Evolutionary conservation across 2,113 vertebrate genomes (phyloP), one percentile per base, ranked within the genome.

Genomic region (Leucosticte australis): DNA sequence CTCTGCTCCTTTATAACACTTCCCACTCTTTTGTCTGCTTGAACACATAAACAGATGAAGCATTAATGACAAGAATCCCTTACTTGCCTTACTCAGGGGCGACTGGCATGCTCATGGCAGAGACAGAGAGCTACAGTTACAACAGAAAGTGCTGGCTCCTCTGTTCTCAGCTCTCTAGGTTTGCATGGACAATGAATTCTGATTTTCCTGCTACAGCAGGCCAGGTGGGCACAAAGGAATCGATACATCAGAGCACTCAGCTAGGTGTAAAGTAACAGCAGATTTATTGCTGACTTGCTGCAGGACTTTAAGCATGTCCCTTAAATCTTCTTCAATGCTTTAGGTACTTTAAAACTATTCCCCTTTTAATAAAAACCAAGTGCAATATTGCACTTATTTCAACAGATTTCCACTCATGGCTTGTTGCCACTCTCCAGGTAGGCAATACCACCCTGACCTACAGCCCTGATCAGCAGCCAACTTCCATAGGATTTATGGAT

Each of bases 231-330:
- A 63, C 1, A 1, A 57, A 89, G 55, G 49, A 83, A 95, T 82
- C 4, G 0, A 97, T 69, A 80, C 28, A 21, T 64, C 42, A 50
- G 47, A 80, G 46, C 80, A 63, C 71, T 53, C 53, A 35, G 56
- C 64, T 31, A 81, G 52, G 63, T 47, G 30, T 80, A 24, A 91
- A 87, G 59, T 28, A 92, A 80, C 83, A 60, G 59, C 59, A 83
- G 71, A 94, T 92, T 77, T 90, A 83, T 55, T 80, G 86, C 92
- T 92, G 86, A 78, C 73, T 83, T 55, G 79, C 83, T 73, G 80
- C 39, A 42, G 50, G 60, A 68, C 35, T 79, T 60, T 5, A 68
- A 50, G 62, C 41, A 41, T 3, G 3, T 23, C 65, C 47, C 68
- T 85, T 82, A 82, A 71, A 71, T 79, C 70, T 68, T 64, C 28